Conservation (phyloP, 2,797 vertebrate species). For the Tapera naevia region DNA sequence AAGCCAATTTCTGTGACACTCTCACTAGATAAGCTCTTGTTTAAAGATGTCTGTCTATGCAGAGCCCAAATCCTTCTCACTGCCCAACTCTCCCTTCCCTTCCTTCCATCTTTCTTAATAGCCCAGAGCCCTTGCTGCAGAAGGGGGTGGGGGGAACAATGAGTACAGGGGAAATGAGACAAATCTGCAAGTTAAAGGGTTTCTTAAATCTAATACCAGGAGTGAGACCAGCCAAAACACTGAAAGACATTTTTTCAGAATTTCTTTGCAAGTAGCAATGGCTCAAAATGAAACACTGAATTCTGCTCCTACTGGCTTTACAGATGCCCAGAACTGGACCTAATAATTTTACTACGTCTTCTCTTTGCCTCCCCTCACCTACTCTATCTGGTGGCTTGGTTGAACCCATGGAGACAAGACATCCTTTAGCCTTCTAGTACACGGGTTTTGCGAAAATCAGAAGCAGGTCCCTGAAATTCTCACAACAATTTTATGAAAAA, state of each 20-base stretch:
- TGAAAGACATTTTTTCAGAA: background rate
- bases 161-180: background rate
- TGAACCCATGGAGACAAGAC: background rate
- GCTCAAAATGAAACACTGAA: background rate
- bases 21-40: background rate
- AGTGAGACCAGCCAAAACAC: background rate
- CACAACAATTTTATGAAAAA: background rate
- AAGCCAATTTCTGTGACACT: background rate
- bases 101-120: background rate
- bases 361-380: background rate
- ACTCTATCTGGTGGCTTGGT: background rate
- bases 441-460: background rate
- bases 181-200: background rate
- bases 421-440: background rate
- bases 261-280: background rate
- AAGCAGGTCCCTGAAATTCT: background rate
- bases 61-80: background rate
- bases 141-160: accelerated
- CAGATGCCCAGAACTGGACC: background rate
- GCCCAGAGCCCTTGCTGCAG: background rate
- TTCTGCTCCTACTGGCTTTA: background rate
- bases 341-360: background rate
- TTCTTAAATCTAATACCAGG: background rate
- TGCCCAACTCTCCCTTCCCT: background rate
- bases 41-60: background rate